Evolutionary conservation across 1,140 invertebrate genomes (phyloP).

Genomic region (Palaemon carinicauda): DNA sequence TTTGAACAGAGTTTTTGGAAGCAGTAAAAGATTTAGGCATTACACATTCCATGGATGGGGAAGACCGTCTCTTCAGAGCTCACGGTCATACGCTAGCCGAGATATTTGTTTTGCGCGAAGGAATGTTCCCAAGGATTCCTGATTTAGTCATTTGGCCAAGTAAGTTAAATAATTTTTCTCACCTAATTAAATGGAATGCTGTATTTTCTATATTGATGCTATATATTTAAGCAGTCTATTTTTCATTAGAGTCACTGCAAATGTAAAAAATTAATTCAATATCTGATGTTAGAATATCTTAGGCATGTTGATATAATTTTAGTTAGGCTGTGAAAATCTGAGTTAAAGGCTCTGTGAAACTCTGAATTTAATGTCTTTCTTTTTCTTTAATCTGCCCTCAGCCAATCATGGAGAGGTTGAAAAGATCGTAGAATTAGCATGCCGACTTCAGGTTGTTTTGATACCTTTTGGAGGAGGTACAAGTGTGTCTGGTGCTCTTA

Average conservation of each 20-base stretch:
- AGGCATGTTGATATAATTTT: too few relatives aligned
- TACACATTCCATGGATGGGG: conserved; percentile 77
- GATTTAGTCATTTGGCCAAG: conserved; percentile 92
- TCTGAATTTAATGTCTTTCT: too few relatives aligned
- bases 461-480: conserved; percentile 98
- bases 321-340: too few relatives aligned
- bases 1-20: conserved; percentile 69
- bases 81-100: conserved; percentile 96
- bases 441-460: conserved; percentile 79
- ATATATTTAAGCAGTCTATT: too few relatives aligned
- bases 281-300: too few relatives aligned
- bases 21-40: conserved; percentile 73
- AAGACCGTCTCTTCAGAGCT: conserved; percentile 87
- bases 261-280: too few relatives aligned
- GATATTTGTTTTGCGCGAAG: conserved; percentile 79
- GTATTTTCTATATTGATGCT: too few relatives aligned
- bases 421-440: conserved; percentile 80
- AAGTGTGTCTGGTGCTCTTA: conserved; percentile 89
- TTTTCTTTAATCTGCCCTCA: conserved; percentile 51
- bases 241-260: too few relatives aligned
- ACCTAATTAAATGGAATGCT: too few relatives aligned
- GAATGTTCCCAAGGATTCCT: conserved; percentile 83
- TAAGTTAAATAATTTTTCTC: too few relatives aligned
- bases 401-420: conserved; percentile 83
- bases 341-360: too few relatives aligned